Evolutionary conservation across 2,797 vertebrate genomes (phyloP).

Genomic region (Diglossa cyanea): DNA sequence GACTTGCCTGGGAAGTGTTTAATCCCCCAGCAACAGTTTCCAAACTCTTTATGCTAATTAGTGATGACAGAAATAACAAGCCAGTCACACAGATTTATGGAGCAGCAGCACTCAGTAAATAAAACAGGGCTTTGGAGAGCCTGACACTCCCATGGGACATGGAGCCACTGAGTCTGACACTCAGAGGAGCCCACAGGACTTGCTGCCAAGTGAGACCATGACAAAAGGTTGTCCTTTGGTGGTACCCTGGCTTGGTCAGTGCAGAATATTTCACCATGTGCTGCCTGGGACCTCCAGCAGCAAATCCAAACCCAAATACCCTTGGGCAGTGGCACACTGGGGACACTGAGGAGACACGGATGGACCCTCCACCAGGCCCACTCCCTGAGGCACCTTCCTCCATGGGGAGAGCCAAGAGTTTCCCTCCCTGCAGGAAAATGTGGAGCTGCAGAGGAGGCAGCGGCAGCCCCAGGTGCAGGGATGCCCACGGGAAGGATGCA

Average conservation of each 20-base stretch:
- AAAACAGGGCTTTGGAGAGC: not conserved
- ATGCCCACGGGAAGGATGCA: not conserved
- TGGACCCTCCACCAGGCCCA: not conserved
- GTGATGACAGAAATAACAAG: not conserved
- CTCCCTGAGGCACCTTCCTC: not conserved
- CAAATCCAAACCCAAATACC: not conserved
- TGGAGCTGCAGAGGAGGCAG: not conserved
- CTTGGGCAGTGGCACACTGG: rapidly evolving
- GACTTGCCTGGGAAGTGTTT: slow-evolving; percentile 13
- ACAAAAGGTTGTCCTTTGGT: not conserved
- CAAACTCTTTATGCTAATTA: slow-evolving; percentile 6
- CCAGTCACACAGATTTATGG: not conserved
- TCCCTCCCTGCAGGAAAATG: not conserved
- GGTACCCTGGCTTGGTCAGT: not conserved
- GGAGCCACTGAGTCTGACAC: not conserved
- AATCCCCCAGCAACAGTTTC: not conserved
- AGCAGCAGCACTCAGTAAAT: not conserved
- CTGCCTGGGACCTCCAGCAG: not conserved
- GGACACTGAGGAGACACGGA: rapidly evolving
- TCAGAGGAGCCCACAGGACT: not conserved
- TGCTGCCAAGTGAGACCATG: not conserved
- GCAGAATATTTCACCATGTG: not conserved
- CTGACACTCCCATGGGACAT: not conserved
- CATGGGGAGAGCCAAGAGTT: not conserved
- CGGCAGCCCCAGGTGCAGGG: not conserved